Evolutionary conservation across 2,797 vertebrate genomes (phyloP), one percentile per base, ranked within the genome.

Genomic region (Danio jaintianensis): DNA sequence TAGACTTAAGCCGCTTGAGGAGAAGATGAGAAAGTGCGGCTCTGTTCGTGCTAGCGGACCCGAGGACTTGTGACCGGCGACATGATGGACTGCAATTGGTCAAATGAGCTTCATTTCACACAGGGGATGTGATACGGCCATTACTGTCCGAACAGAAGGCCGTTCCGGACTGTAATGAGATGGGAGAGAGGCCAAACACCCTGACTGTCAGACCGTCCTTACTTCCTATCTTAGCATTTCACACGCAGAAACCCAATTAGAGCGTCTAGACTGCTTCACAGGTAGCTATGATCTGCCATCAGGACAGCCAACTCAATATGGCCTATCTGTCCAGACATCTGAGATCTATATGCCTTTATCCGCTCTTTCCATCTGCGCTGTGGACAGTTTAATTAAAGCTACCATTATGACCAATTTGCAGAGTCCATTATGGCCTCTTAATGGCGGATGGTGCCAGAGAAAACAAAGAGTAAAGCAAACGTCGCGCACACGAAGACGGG

Each of bases 361-460:
- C 22, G 13, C 52, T 79, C 66, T 68, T 73, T 67, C 81, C 76
- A 79, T 70, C 80, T 68, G 64, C 50, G 20, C 22, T 5, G 8
- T 48, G 38, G 89, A 90, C 90, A 92, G 85, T 89, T 92, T 92
- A 92, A 93, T 93, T 93, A 92, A 91, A 92, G 89, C 90, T 90
- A 91, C 90, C 89, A 93, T 93, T 93, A 92, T 85, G 89, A 92
- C 87, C 87, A 90, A 91, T 90, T 85, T 90, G 87, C 85, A 85
- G 71, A 81, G 85, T 45, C 80, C 67, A 82, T 78, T 77, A 82
- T 69, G 75, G 80, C 50, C 67, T 82, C 80, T 61, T 81, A 62
- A 83, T 50, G 69, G 55, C 43, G 7, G 48, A 68, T 6, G 12
- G 61, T 47, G 72, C 42, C n/a, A 45, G 56, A 58, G 63, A 70